Percentiles rank a stretch among this genome's conserved stretches.
phyloP scores from a whole-genome alignment of 1,140 invertebrate genomes.

The Camponotus floridanus region DNA sequence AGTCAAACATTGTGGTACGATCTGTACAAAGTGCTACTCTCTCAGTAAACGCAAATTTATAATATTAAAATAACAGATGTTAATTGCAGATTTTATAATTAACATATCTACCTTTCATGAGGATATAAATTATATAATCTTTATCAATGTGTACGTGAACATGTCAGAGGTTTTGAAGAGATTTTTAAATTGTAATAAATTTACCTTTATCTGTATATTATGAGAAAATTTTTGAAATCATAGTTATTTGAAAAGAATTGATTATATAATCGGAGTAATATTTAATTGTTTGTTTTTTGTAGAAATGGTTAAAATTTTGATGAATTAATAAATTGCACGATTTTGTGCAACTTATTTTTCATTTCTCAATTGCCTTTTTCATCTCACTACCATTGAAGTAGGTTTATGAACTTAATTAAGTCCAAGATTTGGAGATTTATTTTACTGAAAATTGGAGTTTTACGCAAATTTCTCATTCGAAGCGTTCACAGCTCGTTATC shows the following conservation, averaged over 20 bases:
- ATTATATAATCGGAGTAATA: neutral
- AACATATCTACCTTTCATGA: neutral
- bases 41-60: neutral
- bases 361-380: neutral
- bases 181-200: conserved; percentile 21
- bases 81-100: conserved; percentile 26
- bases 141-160: neutral
- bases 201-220: neutral
- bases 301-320: too few relatives aligned
- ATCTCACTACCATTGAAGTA: neutral
- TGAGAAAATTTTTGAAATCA: neutral
- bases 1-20: conserved; percentile 17
- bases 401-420: neutral
- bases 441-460: neutral
- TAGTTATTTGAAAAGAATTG: neutral
- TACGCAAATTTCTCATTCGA: conserved; percentile 3
- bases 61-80: neutral
- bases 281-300: too few relatives aligned
- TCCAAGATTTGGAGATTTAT: neutral
- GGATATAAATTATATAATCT: neutral
- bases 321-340: neutral
- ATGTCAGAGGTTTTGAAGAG: too few relatives aligned
- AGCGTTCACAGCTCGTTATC: conserved; percentile 57
- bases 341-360: neutral
- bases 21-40: conserved; percentile 8